Conservation (phyloP, 2,113 vertebrate species). For the Casuarius casuarius region DNA sequence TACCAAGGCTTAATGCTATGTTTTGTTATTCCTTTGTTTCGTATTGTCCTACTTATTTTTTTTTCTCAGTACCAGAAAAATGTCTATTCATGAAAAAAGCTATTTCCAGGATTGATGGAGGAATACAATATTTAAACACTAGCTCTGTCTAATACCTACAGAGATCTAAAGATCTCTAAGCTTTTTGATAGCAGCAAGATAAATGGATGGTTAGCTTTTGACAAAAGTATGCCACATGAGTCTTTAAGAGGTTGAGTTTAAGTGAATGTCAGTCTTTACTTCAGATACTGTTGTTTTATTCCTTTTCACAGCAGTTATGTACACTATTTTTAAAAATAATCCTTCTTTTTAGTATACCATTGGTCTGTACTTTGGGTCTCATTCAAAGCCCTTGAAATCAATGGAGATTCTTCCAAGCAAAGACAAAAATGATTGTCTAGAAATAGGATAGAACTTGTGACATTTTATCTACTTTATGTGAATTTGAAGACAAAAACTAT, state of each 20-base stretch:
- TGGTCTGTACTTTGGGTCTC: not conserved
- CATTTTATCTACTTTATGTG: not conserved
- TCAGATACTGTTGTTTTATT: not conserved
- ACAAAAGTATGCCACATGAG: not conserved
- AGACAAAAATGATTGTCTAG: not conserved
- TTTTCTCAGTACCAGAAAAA: not conserved
- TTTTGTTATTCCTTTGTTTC: not conserved
- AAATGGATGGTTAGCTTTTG: not conserved
- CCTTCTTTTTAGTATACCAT: not conserved
- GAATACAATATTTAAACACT: not conserved
- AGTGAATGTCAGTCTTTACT: not conserved
- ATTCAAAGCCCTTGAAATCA: not conserved
- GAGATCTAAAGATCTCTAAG: not conserved
- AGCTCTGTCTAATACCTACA: not conserved
- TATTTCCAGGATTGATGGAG: not conserved
- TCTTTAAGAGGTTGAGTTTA: not conserved
- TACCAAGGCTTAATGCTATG: not conserved
- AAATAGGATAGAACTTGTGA: not conserved
- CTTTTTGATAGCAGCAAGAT: not conserved
- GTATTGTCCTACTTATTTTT: not conserved
- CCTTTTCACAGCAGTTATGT: not conserved
- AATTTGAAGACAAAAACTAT: not conserved
- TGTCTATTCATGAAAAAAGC: not conserved
- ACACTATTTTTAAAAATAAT: not conserved
- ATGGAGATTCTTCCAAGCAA: not conserved